These are phyloP conservation scores for Ceratosolen fusciceps DNA, from an alignment of 1,140 invertebrate genomes.

Conservation along the genomic window DNA sequence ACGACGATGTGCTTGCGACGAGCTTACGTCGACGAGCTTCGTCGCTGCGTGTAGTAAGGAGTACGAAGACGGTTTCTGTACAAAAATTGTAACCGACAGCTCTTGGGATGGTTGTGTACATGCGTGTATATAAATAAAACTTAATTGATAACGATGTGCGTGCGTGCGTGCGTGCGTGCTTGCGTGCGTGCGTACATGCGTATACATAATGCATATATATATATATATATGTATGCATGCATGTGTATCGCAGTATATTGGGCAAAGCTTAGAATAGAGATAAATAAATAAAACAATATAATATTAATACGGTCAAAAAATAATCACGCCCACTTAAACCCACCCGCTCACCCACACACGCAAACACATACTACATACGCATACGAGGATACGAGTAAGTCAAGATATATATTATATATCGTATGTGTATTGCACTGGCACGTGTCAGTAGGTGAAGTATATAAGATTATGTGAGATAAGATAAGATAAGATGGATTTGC, in stretches of 20 bases:
- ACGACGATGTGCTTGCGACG: not conserved
- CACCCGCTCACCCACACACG: no score
- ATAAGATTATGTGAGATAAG: no score
- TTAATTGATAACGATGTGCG: not conserved
- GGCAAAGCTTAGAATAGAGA: slow-evolving; percentile 21
- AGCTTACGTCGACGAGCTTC: not conserved
- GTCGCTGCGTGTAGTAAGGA: slow-evolving; percentile 17
- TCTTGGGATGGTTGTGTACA: slow-evolving; percentile 41
- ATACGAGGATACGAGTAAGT: no score
- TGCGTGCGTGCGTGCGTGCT: no score
- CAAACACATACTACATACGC: no score
- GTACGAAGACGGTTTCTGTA: slow-evolving; percentile 39
- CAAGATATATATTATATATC: slow-evolving; percentile 20
- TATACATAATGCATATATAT: slow-evolving; percentile 4
- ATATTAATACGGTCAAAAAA: no score
- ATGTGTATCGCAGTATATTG: not conserved
- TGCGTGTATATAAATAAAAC: slow-evolving; percentile 30
- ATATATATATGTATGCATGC: slow-evolving; percentile 8
- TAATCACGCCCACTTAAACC: no score
- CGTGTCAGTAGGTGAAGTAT: slow-evolving; percentile 26
- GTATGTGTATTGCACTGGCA: slow-evolving; percentile 31
- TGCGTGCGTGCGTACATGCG: slow-evolving; percentile 1
- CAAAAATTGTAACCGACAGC: slow-evolving; percentile 41
- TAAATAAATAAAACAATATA: no score
- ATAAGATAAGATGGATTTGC: slow-evolving; percentile 6